These are phyloP conservation scores for Unio pictorum DNA, from an alignment of 2,888 invertebrate species.

Conservation along the genomic window DNA sequence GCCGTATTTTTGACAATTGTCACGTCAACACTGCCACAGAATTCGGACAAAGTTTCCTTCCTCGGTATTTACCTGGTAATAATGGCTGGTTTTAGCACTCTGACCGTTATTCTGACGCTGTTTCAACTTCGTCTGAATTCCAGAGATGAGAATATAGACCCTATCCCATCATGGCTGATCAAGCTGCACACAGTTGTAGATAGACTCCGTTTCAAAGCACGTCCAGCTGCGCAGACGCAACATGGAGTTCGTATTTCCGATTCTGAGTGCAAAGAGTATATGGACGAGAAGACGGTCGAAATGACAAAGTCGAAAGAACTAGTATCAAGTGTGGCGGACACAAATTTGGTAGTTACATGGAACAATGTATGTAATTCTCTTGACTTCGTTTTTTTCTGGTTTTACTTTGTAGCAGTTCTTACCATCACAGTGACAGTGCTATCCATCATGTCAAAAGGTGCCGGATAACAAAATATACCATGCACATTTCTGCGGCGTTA, in stretches of 20 bases:
- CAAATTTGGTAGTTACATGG: constrained; percentile 21
- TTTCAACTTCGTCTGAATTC: constrained; percentile 27
- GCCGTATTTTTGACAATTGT: constrained; percentile 46
- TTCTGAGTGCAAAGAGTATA: no score
- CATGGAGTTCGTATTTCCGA: no score
- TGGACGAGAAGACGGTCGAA: no score
- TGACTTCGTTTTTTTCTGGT: constrained; percentile 31
- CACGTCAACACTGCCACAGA: constrained; percentile 32
- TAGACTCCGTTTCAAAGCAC: no score
- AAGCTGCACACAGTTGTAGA: not conserved
- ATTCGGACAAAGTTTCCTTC: constrained; percentile 27
- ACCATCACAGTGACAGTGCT: not conserved
- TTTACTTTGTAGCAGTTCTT: constrained; percentile 17
- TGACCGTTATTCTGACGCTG: constrained; percentile 27
- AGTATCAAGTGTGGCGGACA: no score
- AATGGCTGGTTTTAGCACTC: constrained; percentile 26
- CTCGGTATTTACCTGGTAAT: constrained; percentile 34
- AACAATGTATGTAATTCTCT: constrained; percentile 12
- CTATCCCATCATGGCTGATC: constrained; percentile 19
- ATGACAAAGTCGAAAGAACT: no score
- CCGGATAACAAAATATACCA: no score
- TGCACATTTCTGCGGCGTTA: no score
- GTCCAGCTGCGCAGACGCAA: no score
- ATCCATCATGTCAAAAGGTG: no score
- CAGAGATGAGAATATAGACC: constrained; percentile 14